These are phyloP conservation scores for Choloepus didactylus DNA, from an alignment of 2,797 vertebrate species.

Conservation along the genomic window DNA sequence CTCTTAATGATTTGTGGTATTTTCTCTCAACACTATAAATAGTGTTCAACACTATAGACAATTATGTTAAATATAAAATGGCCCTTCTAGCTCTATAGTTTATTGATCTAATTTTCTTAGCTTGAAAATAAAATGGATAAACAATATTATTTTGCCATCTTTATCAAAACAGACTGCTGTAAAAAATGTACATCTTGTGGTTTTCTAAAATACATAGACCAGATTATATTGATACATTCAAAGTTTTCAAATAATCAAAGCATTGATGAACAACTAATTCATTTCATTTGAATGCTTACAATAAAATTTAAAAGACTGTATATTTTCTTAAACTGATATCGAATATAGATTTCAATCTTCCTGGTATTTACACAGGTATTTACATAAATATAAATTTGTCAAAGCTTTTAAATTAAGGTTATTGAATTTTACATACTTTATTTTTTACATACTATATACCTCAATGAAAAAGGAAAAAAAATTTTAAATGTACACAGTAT, in stretches of 20 bases:
- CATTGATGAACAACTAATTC: neutral
- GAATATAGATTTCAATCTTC: neutral
- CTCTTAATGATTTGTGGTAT: neutral
- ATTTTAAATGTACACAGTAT: neutral
- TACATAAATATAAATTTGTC: neutral
- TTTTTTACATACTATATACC: neutral
- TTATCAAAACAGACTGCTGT: neutral
- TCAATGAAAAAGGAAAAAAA: neutral
- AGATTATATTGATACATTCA: neutral
- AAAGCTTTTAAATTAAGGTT: neutral
- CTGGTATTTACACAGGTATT: neutral
- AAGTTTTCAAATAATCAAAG: neutral
- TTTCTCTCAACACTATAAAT: constrained; percentile 39
- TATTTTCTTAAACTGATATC: neutral
- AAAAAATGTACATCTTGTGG: neutral
- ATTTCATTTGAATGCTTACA: neutral
- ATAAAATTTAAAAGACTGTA: neutral
- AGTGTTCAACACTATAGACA: constrained; percentile 71
- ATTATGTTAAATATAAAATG: constrained; percentile 86
- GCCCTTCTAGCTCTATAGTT: constrained; percentile 79
- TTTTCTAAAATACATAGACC: neutral
- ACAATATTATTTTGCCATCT: neutral
- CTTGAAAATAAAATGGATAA: constrained; percentile 75
- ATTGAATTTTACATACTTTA: neutral
- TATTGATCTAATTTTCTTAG: constrained; percentile 65